Evolutionary conservation across 1,140 invertebrate genomes (phyloP), one percentile per base, ranked within the genome.

Genomic region (Amphibalanus amphitrite): DNA sequence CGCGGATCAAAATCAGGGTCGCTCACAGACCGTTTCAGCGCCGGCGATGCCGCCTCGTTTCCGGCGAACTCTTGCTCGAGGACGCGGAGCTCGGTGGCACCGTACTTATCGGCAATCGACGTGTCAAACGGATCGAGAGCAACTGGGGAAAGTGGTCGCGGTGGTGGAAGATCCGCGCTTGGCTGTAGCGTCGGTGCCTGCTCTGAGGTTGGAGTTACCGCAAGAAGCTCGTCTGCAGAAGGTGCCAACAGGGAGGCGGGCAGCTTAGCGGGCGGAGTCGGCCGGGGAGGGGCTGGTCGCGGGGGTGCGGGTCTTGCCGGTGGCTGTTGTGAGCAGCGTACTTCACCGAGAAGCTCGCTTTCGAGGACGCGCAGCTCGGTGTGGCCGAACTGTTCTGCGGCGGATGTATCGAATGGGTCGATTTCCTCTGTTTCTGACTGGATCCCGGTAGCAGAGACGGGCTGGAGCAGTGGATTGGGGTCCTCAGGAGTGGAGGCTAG

Each of bases 401-500:
- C 88, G 3, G 89, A 91, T 0, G 91, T 92, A 78, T 92, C 90
- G 77, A 92, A 92, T 0, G 90, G 90, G 81, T 92, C 90, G 70
- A 84, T 79, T 70, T 85, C 82, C 28, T 83, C 82, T 59, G 80
- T 77, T n/a, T 72, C 70, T 28, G 73, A 67, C 17, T 67, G 33
- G 33, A 15, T 15, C 4, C 33, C 33, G 15, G 33, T 38, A 38
- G 33, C 33, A 38, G n/a, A 8, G 65, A 10, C 10, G 6, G 65
- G 65, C 65, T 67, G 26, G 3, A 67, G n/a, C 28, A 67, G 26
- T 8, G 65, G 28, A 17, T 67, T 67, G 3, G 28, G 26, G n/a
- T 67, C 65, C 28, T 67, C 47, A 3, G 47, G 47, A 59, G 47
- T 59, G 1, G 47, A 20, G 10, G 47, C 47, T 20, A 59, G 20